Base-by-base conservation (phyloP, 2,888 invertebrate species). In the Suillia variegata region DNA sequence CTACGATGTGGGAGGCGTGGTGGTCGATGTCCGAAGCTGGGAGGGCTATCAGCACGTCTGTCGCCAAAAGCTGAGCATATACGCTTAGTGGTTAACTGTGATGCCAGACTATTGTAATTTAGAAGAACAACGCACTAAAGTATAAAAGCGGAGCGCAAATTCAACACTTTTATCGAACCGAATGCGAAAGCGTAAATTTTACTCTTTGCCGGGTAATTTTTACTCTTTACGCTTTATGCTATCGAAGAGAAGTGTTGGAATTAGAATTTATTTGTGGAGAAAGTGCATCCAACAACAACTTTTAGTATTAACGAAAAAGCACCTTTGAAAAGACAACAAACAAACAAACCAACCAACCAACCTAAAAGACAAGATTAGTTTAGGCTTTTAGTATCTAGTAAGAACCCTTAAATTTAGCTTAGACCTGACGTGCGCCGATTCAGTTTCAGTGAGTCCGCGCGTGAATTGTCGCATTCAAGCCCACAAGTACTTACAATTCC, bases 61-160 rank as follows among this genome's bases (percentile, higher is more conserved):
- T 62, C 70, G 78, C 59, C 77, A 76, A 63, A 69, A 75, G 65
- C 70, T 79, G 61, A 71, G 78, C 68, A 76, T 78, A 42, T 68
- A 67, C 62, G 78, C 77, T 70, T 78, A 77, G 73, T 63, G 66
- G 62, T 63, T 66, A 67, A 77, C 78, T 79, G 77, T 79, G 77
- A 78, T 78, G 78, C 72, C 73, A 64, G 66, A 64, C 64, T 63
- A 62, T 56, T 52, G 62, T 59, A 52, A 61, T 20, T 55, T 45
- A 20, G 17, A 18, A 45, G 18, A 45, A 4, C 54, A 49, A 34
- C 54, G 64, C 17, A 4, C 51, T 17, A 17, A 1, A 17, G 47
- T 12, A 51, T 17, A 51, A 51, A n/a, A n/a, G n/a, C n/a, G n/a
- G n/a, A n/a, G n/a, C n/a, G n/a, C n/a, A n/a, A n/a, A n/a, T n/a